Base-by-base conservation (phyloP, 2,888 invertebrate genomes). In the Muschampia plurimacula region DNA sequence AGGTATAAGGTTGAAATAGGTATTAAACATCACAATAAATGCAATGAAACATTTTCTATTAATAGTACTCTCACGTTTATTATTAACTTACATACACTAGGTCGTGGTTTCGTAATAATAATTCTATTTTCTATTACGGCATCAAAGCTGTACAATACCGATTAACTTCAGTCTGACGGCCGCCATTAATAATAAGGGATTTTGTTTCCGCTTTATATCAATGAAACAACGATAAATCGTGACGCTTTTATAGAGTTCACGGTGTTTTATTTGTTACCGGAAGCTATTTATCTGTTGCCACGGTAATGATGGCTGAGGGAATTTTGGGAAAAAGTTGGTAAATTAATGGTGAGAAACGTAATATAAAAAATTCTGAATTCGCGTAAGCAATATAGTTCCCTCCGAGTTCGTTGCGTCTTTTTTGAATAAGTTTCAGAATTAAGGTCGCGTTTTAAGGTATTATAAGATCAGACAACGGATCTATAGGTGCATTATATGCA, bases 181-280 rank as follows among this genome's bases (percentile, higher is more conserved):
- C 2, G 46, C 65, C 65, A 65, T 65, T 65, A 65, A 65, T 65
- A 65, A 65, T 65, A 65, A 32, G 39, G 65, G 65, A 65, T 65
- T 65, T 49, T 49, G 65, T 46, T 65, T 65, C 65, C 65, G 65
- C 36, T 65, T 65, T 65, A 65, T 65, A 65, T 65, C 65, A 65
- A 65, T 65, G 46, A n/a, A 49, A 28, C 32, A 32, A 49, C 65
- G 49, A 65, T 65, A 65, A 65, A 65, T 65, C 49, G 49, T 36
- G 32, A 65, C n/a, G 65, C 49, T 5, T 65, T 65, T 65, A 65
- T 65, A 28, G 49, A 49, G 65, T 65, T 65, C 49, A 32, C 63
- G 63, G 64, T 63, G 22, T 63, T 64, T 44, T 64, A 64, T 64
- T 64, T 64, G 46, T 28, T 32, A 2, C 44, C 41, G 63, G 46